Conservation (phyloP, 2,888 invertebrate genomes). For the Ptilodon capucinus region DNA sequence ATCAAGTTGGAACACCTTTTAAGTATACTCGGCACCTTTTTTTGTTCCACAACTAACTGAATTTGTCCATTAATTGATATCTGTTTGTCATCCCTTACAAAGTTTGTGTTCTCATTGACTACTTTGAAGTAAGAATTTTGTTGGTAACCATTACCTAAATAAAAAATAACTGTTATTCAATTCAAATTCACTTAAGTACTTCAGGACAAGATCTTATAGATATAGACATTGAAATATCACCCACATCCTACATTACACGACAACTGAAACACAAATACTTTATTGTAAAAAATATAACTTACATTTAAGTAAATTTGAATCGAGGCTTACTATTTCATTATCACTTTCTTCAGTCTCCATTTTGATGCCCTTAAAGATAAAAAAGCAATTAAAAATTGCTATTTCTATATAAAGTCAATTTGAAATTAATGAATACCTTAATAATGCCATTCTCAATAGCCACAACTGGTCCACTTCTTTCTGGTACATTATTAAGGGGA, state of each 20-base stretch:
- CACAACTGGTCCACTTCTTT: slow-evolving; percentile 63
- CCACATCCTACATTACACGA: background rate
- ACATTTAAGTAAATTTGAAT: slow-evolving; percentile 39
- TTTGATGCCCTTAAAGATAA: slow-evolving; percentile 50
- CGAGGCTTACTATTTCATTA: slow-evolving; percentile 28
- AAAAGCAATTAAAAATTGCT: background rate
- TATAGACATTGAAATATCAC: background rate
- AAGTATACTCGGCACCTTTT: slow-evolving; percentile 57
- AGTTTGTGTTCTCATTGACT: slow-evolving; percentile 62
- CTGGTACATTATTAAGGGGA: slow-evolving; percentile 28
- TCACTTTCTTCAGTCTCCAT: slow-evolving; percentile 43
- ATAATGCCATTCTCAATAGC: slow-evolving; percentile 77
- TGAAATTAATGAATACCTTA: slow-evolving; percentile 47
- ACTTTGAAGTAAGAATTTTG: slow-evolving; percentile 68
- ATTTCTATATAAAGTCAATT: background rate
- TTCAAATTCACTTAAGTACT: no score
- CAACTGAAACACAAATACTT: no score
- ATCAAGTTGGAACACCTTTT: slow-evolving; percentile 43
- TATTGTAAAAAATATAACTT: no score
- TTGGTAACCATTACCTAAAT: slow-evolving; percentile 51
- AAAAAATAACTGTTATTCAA: background rate
- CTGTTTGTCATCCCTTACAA: slow-evolving; percentile 42
- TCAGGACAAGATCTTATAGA: background rate
- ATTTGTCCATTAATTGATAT: slow-evolving; percentile 43
- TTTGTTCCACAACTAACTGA: slow-evolving; percentile 53